These are phyloP conservation scores for Calyptomena viridis DNA, from an alignment of 2,113 vertebrate species.

Conservation along the genomic window DNA sequence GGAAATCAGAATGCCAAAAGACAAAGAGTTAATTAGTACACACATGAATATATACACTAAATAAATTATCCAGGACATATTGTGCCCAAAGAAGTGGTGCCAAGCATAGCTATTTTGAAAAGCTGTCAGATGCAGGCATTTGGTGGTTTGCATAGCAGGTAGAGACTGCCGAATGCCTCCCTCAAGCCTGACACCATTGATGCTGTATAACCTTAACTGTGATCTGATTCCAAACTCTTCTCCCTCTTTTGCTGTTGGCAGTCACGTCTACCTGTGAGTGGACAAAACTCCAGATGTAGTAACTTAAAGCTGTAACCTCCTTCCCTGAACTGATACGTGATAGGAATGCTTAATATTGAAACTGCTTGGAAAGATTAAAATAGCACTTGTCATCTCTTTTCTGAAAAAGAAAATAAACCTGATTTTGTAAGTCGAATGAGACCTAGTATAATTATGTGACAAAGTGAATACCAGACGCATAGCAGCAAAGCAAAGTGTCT, in stretches of 20 bases:
- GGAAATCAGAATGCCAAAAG: constrained; percentile 19
- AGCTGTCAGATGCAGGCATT: constrained; percentile 44
- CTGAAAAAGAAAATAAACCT: constrained; percentile 36
- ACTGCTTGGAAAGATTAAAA: constrained; percentile 55
- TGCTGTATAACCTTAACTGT: neutral
- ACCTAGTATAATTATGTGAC: neutral
- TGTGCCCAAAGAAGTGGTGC: constrained; percentile 46
- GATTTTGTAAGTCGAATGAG: constrained; percentile 4
- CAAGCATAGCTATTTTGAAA: constrained; percentile 53
- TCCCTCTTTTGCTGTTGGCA: neutral
- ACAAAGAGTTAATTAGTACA: constrained; percentile 49
- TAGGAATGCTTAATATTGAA: constrained; percentile 4
- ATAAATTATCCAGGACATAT: constrained; percentile 47
- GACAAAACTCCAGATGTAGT: constrained; percentile 48
- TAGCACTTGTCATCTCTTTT: constrained; percentile 4
- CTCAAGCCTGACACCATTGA: neutral
- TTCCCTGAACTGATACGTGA: neutral
- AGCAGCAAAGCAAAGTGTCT: neutral
- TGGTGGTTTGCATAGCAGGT: constrained; percentile 27
- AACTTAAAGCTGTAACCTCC: neutral
- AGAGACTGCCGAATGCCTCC: neutral
- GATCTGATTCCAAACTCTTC: neutral
- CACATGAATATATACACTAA: constrained; percentile 14
- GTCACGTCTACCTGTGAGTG: neutral
- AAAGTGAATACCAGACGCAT: neutral